Conservation (phyloP, 2,113 vertebrate species). For the human region DNA sequence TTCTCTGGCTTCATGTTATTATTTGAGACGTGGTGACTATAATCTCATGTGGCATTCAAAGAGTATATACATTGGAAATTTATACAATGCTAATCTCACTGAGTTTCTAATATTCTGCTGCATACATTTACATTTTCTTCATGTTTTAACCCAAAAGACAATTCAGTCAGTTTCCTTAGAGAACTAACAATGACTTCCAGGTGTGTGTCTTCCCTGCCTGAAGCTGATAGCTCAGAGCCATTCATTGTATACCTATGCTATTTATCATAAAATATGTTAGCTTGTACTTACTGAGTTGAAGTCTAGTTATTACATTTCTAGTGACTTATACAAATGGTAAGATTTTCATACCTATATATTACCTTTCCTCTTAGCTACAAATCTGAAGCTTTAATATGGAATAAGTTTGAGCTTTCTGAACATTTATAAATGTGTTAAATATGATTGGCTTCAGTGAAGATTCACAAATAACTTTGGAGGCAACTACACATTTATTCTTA, state of each 20-base stretch:
- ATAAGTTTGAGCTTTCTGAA: conserved; percentile 5
- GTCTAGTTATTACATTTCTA: conserved; percentile 19
- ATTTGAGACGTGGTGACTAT: not conserved
- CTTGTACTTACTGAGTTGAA: conserved; percentile 21
- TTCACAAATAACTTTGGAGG: conserved; percentile 31
- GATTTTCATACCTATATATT: conserved; percentile 4
- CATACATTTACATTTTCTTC: conserved; percentile 11
- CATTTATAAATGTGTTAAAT: conserved; percentile 27
- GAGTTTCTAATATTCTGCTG: not conserved
- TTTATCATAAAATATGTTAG: conserved; percentile 41
- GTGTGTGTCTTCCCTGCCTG: not conserved
- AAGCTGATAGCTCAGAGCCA: not conserved
- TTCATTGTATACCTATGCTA: conserved; percentile 19
- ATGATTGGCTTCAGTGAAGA: not conserved
- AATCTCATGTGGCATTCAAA: not conserved
- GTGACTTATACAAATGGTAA: conserved; percentile 8
- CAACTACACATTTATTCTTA: not conserved
- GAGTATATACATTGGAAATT: not conserved
- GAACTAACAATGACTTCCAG: not conserved
- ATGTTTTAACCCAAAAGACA: not conserved
- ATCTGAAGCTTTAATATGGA: not conserved
- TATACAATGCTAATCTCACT: not conserved
- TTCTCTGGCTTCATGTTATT: conserved; percentile 11
- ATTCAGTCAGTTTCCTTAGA: not conserved
- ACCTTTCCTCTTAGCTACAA: conserved; percentile 6